Evolutionary conservation across 2,113 vertebrate species (phyloP), one percentile per base, ranked within the genome.

Genomic region (Chunga burmeisteri): DNA sequence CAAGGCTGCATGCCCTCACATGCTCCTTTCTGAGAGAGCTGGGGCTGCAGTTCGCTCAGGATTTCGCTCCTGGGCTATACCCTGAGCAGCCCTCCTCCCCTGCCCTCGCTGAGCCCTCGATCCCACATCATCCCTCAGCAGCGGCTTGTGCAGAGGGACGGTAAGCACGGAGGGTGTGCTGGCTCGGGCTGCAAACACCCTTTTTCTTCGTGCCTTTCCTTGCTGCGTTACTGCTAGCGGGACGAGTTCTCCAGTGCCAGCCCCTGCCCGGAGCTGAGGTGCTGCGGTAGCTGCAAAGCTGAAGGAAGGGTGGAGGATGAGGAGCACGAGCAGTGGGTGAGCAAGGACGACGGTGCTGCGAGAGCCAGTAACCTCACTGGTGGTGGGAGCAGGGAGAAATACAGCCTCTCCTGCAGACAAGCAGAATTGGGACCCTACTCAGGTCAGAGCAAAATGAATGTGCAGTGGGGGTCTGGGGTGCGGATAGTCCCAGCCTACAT

Each of bases 251-350:
- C 38, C 44, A 13, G 29, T 13, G 44, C 38, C 40, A 79, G 14
- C 3, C 13, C 19, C 47, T 65, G 42, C 66, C 10, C 11, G 1
- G 66, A 5, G 11, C 29, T 32, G 25, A n/a, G n/a, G 8, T 46
- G 19, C 62, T n/a, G 29, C 0, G 0, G 11, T 7, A 58, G 20
- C 12, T 34, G 17, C 22, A 38, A 55, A 65, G 40, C 16, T 53
- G 62, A 77, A 81, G 82, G 73, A 77, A 61, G 65, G 21, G n/a
- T 47, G 36, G 29, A 65, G 30, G 27, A 73, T 26, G 5, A 12
- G 66, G 38, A 82, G 13, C 30, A 32, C 3, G 30, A 84, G 44
- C 49, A 61, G 40, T 7, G 30, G 7, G 7, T 56, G 42, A 85
- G 34, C 26, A 70, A 56, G 56, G 67, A 47, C 2, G 0, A 32